Evolutionary conservation across 2,888 invertebrate genomes (phyloP).

Genomic region (Neria commutata): DNA sequence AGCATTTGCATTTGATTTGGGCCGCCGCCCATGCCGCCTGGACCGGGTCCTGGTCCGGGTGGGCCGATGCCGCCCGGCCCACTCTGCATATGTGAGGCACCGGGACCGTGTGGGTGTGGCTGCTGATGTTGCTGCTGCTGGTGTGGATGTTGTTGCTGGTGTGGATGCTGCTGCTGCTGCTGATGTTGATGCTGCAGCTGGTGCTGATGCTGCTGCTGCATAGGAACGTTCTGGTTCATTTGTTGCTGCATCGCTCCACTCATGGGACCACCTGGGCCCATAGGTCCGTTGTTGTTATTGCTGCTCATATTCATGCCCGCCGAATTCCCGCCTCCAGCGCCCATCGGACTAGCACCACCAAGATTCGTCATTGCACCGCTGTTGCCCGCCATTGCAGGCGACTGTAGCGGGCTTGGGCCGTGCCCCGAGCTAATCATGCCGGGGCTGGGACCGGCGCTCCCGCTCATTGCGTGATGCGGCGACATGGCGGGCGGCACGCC

Average conservation of each 20-base stretch:
- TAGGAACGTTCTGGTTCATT: constrained; percentile 63
- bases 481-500: constrained; percentile 63
- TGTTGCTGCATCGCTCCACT: constrained; percentile 51
- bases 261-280: constrained; percentile 40
- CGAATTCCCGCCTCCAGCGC: constrained; percentile 25
- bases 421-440: constrained; percentile 42
- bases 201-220: constrained; percentile 47
- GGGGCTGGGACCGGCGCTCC: constrained; percentile 49
- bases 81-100: constrained; percentile 56
- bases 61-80: constrained; percentile 39
- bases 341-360: constrained; percentile 29
- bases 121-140: neutral
- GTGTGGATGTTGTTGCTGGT: constrained; percentile 14
- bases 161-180: constrained; percentile 16
- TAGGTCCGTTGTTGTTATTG: constrained; percentile 49
- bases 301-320: constrained; percentile 36
- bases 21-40: constrained; percentile 59
- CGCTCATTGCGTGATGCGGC: constrained; percentile 54
- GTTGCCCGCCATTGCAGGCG: constrained; percentile 41
- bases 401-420: constrained; percentile 52
- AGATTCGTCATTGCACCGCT: constrained; percentile 23
- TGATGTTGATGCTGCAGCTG: constrained; percentile 2
- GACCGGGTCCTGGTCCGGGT: constrained; percentile 49
- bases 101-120: constrained; percentile 30
- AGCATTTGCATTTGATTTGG: constrained; percentile 46